These are phyloP conservation scores for Xyliphius kryptos DNA, from an alignment of 2,113 vertebrate species.

Conservation along the genomic window DNA sequence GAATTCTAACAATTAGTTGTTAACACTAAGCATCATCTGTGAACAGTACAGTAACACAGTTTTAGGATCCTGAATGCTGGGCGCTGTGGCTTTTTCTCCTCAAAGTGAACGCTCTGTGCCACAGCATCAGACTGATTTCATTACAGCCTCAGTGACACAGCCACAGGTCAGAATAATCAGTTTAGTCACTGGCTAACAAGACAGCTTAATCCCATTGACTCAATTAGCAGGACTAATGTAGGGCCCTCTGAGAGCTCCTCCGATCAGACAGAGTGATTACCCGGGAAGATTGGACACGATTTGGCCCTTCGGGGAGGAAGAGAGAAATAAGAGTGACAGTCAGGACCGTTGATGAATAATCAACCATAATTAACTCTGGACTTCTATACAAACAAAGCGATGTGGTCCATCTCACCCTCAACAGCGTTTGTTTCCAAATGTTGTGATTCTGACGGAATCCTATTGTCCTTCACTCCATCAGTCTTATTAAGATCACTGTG, in stretches of 20 bases:
- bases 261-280: conserved; percentile 29
- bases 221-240: conserved; percentile 35
- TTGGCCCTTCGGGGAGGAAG: conserved; percentile 2
- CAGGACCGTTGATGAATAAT: conserved; percentile 3
- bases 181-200: conserved; percentile 25
- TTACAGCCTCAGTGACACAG: conserved; percentile 25
- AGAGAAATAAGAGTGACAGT: neutral
- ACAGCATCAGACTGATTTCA: conserved; percentile 16
- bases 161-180: conserved; percentile 26
- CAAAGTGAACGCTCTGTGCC: conserved; percentile 6
- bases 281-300: conserved; percentile 6
- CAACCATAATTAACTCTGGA: neutral
- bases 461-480: no score
- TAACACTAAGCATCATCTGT: no score
- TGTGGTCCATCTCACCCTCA: neutral
- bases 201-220: conserved; percentile 34
- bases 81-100: neutral
- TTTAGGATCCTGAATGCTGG: neutral
- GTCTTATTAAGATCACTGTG: no score
- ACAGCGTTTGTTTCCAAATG: no score
- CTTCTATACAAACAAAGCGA: neutral
- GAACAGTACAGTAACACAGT: neutral
- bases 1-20: no score
- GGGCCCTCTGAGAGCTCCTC: conserved; percentile 27
- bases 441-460: no score